Percentiles rank a stretch among this genome's conserved stretches.
Conservation (phyloP, 2,797 vertebrate genomes). For the Cichlasoma orientale region DNA sequence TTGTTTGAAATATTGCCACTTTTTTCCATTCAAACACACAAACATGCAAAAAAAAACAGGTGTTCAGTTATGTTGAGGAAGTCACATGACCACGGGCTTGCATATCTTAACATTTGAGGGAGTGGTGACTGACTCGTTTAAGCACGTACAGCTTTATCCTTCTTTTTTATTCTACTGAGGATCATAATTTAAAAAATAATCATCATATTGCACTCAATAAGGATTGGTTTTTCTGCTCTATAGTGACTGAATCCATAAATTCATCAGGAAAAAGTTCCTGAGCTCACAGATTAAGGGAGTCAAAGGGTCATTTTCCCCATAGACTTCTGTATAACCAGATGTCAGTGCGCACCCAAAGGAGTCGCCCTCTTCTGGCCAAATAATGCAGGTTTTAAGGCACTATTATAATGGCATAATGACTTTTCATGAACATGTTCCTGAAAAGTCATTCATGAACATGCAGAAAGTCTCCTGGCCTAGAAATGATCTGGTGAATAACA, state of each 20-base stretch:
- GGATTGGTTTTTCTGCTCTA: not conserved
- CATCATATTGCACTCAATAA: not conserved
- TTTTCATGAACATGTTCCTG: too few relatives aligned
- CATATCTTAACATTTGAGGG: not conserved
- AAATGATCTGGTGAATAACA: too few relatives aligned
- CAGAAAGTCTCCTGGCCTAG: not conserved
- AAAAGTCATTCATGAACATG: not conserved
- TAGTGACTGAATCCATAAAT: not conserved
- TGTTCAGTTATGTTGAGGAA: not conserved
- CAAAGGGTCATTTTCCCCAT: not conserved
- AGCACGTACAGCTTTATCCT: not conserved
- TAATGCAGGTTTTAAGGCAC: not conserved
- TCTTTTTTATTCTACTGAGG: not conserved
- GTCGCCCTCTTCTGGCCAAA: not conserved
- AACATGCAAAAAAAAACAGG: not conserved
- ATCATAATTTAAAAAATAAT: not conserved
- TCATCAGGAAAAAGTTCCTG: not conserved
- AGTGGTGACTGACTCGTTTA: too few relatives aligned
- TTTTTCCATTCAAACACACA: not conserved
- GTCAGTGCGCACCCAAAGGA: not conserved
- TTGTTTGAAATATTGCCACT: not conserved
- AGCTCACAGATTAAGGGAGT: not conserved
- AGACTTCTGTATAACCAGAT: not conserved
- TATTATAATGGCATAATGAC: not conserved
- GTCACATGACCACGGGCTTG: accelerated